A percentile compares a stretch with the other conserved stretches of the same genome.
Conservation (phyloP, 1,140 invertebrate species). For the Lanistes nyassanus region DNA sequence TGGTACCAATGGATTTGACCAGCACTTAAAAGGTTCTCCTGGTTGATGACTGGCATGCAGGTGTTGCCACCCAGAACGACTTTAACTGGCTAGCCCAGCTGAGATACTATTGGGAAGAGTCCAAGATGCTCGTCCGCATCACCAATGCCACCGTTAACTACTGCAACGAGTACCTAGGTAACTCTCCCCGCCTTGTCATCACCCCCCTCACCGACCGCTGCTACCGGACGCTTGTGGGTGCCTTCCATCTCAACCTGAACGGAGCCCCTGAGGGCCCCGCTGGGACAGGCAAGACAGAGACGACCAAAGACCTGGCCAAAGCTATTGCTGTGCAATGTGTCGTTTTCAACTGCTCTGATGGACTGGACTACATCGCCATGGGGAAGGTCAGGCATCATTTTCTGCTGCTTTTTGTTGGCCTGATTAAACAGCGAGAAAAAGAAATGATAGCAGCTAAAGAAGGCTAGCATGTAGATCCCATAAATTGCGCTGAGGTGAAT, state of each 20-base stretch:
- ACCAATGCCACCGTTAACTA: slow-evolving; percentile 67
- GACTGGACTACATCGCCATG: slow-evolving; percentile 69
- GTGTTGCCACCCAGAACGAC: slow-evolving; percentile 64
- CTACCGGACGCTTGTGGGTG: slow-evolving; percentile 59
- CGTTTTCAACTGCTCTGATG: slow-evolving; percentile 69
- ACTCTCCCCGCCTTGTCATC: slow-evolving; percentile 66
- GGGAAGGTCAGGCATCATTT: slow-evolving; percentile 60
- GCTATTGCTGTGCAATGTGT: slow-evolving; percentile 69
- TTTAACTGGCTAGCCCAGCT: slow-evolving; percentile 68
- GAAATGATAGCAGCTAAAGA: too few species aligned
- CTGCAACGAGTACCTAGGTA: slow-evolving; percentile 68
- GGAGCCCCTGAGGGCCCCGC: slow-evolving; percentile 68
- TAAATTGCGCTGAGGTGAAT: too few species aligned
- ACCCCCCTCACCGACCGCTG: slow-evolving; percentile 68
- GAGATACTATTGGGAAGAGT: slow-evolving; percentile 68
- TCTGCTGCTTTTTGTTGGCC: background rate
- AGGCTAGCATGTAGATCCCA: too few species aligned
- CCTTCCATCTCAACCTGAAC: slow-evolving; percentile 68
- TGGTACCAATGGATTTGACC: background rate
- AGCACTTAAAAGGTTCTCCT: background rate
- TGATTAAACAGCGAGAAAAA: background rate
- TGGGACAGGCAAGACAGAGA: slow-evolving; percentile 68
- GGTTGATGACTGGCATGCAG: slow-evolving; percentile 31
- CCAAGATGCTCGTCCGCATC: slow-evolving; percentile 60
- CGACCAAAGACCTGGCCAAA: slow-evolving; percentile 68